Evolutionary conservation across 2,888 invertebrate species (phyloP).

Genomic region (Luperina testacea): DNA sequence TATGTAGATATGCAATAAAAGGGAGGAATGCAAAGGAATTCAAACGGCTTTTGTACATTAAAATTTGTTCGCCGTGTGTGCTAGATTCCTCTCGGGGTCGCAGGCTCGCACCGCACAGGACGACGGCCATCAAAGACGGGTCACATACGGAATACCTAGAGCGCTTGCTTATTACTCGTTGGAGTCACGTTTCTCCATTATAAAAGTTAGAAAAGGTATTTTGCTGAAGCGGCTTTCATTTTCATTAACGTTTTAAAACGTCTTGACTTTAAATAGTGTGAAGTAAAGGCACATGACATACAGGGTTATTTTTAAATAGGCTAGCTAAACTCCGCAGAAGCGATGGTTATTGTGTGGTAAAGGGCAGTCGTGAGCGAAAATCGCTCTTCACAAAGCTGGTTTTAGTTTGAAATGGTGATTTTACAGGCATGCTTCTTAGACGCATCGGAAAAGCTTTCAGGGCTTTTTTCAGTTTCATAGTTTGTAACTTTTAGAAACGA

Average conservation of each 20-base stretch:
- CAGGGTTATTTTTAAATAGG: too few relatives aligned
- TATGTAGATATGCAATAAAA: slow-evolving; percentile 24
- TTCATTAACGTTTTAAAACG: background rate
- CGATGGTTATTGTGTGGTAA: background rate
- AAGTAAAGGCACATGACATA: background rate
- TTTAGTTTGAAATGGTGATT: background rate
- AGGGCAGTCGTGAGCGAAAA: background rate
- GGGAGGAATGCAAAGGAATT: slow-evolving; percentile 45
- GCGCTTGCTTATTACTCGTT: too few relatives aligned
- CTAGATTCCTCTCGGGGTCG: slow-evolving; percentile 31
- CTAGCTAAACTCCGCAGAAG: too few relatives aligned
- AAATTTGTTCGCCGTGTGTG: slow-evolving; percentile 30
- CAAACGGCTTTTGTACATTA: slow-evolving; percentile 22
- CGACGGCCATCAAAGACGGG: background rate
- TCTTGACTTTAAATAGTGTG: background rate
- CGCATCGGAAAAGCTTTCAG: background rate
- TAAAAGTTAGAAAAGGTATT: background rate
- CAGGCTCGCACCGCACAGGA: background rate
- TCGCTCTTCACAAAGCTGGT: background rate
- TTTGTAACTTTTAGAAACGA: background rate
- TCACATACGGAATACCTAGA: background rate
- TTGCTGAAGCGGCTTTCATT: background rate
- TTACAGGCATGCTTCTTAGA: background rate
- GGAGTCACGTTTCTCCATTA: background rate
- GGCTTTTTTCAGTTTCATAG: background rate